These are phyloP conservation scores for Uropsilus gracilis DNA, from an alignment of 2,113 vertebrate genomes.

Conservation along the genomic window DNA sequence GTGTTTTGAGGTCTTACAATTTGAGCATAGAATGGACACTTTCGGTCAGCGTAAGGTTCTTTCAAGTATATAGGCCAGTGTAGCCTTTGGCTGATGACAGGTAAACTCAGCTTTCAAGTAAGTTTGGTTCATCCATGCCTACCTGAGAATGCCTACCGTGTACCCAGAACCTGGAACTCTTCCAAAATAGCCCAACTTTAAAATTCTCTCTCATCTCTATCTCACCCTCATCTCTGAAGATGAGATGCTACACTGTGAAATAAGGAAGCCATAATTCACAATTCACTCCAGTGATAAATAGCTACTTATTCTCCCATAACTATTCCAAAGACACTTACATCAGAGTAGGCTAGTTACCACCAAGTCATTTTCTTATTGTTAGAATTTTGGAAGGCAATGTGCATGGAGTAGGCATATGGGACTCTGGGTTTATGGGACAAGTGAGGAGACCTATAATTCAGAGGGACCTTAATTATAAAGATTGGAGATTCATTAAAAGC, in stretches of 20 bases:
- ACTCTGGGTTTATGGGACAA: not conserved
- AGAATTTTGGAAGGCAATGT: not conserved
- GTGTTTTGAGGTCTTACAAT: not conserved
- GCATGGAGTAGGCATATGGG: not conserved
- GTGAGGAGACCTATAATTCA: too few relatives aligned
- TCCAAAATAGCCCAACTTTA: not conserved
- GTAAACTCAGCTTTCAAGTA: not conserved
- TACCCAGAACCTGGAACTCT: not conserved
- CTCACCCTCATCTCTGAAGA: not conserved
- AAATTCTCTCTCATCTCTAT: not conserved
- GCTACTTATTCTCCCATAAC: not conserved
- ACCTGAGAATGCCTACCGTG: not conserved
- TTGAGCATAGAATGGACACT: not conserved
- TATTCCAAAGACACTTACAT: not conserved
- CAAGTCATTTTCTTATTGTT: not conserved
- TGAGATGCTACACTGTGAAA: not conserved
- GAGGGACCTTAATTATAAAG: not conserved
- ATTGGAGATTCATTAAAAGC: not conserved
- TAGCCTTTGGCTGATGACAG: not conserved
- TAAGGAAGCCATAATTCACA: not conserved
- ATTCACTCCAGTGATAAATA: not conserved
- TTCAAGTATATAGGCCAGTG: not conserved
- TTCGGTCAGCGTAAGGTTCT: not conserved
- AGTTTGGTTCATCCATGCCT: not conserved
- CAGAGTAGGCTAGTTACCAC: not conserved